Conservation (phyloP, 2,113 vertebrate genomes). For the Paramormyrops kingsleyae region DNA sequence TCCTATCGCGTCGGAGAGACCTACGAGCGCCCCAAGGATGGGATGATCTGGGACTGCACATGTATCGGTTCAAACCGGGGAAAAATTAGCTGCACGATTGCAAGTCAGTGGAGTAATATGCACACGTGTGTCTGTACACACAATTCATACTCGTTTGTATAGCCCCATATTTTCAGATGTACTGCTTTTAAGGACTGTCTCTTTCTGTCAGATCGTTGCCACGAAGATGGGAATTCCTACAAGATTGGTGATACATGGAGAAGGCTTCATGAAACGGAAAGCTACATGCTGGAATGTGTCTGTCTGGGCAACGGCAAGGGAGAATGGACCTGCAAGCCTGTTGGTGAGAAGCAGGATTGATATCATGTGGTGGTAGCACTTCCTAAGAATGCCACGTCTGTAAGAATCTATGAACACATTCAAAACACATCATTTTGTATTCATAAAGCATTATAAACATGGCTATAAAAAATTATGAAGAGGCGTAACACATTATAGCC, state of each 20-base stretch:
- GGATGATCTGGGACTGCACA: constrained; percentile 98
- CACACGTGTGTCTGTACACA: not conserved
- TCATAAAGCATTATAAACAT: not conserved
- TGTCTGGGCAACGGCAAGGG: constrained; percentile 95
- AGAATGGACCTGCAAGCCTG: constrained; percentile 96
- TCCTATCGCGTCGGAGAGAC: constrained; percentile 86
- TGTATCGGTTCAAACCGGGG: constrained; percentile 84
- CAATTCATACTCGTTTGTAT: not conserved
- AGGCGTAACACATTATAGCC: not conserved
- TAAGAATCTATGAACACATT: not conserved
- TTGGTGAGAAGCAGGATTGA: constrained; percentile 62
- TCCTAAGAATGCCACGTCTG: not conserved
- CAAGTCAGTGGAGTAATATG: constrained; percentile 66
- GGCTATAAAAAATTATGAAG: not conserved
- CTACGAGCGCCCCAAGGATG: constrained; percentile 87
- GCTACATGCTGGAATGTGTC: constrained; percentile 93
- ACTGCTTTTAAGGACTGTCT: not conserved
- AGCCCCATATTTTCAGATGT: not conserved
- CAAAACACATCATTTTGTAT: not conserved
- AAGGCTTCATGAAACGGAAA: constrained; percentile 77
- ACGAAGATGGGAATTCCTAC: constrained; percentile 87
- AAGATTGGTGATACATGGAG: constrained; percentile 93
- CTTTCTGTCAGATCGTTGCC: constrained; percentile 77
- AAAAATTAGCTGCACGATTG: constrained; percentile 94
- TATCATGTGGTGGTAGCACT: not conserved